Evolutionary conservation across 2,113 vertebrate species (phyloP), one percentile per base, ranked within the genome.

Genomic region (Mormyrus iriodes): DNA sequence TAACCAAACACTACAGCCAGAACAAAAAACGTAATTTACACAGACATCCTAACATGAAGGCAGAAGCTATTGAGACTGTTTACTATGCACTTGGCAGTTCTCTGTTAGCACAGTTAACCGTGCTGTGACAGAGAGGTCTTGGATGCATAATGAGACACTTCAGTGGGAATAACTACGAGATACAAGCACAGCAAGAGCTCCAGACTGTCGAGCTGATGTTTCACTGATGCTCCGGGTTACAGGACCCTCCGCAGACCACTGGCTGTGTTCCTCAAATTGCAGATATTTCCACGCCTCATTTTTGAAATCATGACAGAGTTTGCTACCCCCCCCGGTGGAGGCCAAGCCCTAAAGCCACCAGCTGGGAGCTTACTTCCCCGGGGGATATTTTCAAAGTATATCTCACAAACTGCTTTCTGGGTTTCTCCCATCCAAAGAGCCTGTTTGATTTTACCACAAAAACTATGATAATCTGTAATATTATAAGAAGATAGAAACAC

Each of bases 101-200:
- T 79, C 1, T 13, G 2, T 79, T 79, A 19, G 31, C 27, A 53
- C 12, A 39, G 15, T 35, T 5, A 73, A 13, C 73, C 12, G 3
- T 31, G 69, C 10, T 27, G 69, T 82, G 87, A 51, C 35, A 6
- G 2, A 42, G 86, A 21, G 88, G 49, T 89, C 89, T 89, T 89
- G 91, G 90, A 61, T 94, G 84, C 91, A 94, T 93, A 91, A 93
- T 93, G 85, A 87, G 94, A 89, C 35, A 65, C n/a, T 52, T 84
- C 44, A 92, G 88, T 88, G 90, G 90, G 86, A 13, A 15, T 52
- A 90, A 48, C 19, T 65, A 90, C 1, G 2, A 53, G 9, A 1
- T 13, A 48, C 61, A 3, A 44, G 39, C 88, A 58, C 88, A 84
- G 3, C 76, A 87, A 65, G 89, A 31, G 82, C 85, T 52, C 8